A percentile compares a stretch with the other conserved stretches of the same genome.
phyloP scores from a whole-genome alignment of 2,113 vertebrate genomes.

The Mugil cephalus region DNA sequence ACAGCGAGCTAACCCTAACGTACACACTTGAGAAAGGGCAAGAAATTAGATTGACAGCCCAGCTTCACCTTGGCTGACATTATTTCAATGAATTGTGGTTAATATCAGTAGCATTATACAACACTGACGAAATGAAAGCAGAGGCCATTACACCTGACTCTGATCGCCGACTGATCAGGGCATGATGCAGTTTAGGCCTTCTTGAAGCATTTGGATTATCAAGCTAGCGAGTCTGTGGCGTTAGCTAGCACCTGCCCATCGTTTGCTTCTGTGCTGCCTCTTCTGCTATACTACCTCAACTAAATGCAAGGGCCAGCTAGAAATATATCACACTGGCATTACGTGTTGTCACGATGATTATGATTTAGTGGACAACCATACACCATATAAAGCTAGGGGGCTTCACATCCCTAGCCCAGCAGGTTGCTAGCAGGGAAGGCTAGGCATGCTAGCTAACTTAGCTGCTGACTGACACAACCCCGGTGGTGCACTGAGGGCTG shows the following conservation, averaged over 20 bases:
- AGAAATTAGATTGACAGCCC: conserved; percentile 14
- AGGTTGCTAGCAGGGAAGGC: conserved; percentile 58
- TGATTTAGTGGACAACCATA: neutral
- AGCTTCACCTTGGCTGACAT: conserved; percentile 54
- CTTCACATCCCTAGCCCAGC: conserved; percentile 58
- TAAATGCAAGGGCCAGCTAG: neutral
- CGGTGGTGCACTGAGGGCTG: conserved; percentile 75
- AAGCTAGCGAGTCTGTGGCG: conserved; percentile 59
- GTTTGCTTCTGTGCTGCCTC: conserved; percentile 4
- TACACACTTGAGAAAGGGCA: conserved; percentile 42
- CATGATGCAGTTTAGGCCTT: conserved; percentile 77
- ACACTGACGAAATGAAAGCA: neutral
- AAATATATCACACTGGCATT: neutral
- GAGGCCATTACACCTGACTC: conserved; percentile 40
- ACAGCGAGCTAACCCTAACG: conserved; percentile 18
- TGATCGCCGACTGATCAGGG: conserved; percentile 51
- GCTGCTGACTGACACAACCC: conserved; percentile 78
- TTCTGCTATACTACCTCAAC: neutral
- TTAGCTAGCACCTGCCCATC: conserved; percentile 61
- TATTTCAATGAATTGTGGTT: neutral
- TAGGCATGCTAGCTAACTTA: conserved; percentile 57
- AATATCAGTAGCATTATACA: neutral
- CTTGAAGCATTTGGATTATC: conserved; percentile 65
- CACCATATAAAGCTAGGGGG: conserved; percentile 1
- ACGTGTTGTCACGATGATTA: conserved; percentile 46